These are phyloP conservation scores for Metacarcinus magister DNA, from an alignment of 2,888 invertebrate genomes.

Conservation along the genomic window DNA sequence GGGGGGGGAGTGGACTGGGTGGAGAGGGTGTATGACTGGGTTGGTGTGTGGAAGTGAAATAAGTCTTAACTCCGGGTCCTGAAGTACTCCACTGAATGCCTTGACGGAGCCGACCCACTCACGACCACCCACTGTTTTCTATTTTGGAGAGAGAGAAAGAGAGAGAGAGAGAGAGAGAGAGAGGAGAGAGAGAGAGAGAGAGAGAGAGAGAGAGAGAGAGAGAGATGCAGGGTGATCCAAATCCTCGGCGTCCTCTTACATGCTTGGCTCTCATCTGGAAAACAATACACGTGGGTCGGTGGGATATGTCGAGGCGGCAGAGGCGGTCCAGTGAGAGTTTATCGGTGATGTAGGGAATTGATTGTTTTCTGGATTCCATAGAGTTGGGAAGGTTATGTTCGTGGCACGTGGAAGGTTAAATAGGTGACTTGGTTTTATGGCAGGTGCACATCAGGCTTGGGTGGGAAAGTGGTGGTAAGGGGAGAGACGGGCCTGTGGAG, in stretches of 20 bases:
- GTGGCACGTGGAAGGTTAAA: background rate
- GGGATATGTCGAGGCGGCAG: background rate
- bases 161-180: slow-evolving; percentile 23
- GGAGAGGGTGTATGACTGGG: background rate
- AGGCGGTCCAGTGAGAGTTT: background rate
- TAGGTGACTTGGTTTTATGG: background rate
- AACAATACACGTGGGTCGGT: background rate
- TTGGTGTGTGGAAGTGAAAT: background rate
- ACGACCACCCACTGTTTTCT: background rate
- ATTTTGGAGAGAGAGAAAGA: background rate
- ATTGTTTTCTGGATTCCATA: background rate
- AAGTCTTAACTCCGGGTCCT: background rate
- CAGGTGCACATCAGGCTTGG: background rate
- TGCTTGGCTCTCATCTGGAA: background rate
- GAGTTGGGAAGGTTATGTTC: background rate
- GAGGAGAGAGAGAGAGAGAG: slow-evolving; percentile 38
- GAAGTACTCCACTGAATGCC: background rate
- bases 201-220: slow-evolving; percentile 40
- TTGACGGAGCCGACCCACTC: background rate
- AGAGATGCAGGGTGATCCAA: background rate
- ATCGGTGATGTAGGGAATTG: background rate
- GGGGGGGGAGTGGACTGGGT: background rate
- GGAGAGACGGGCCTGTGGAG: no score
- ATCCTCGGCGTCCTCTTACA: background rate
- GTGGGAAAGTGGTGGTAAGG: no score